Evolutionary conservation across 2,113 vertebrate genomes (phyloP).

Genomic region (Ptilonorhynchus violaceus): DNA sequence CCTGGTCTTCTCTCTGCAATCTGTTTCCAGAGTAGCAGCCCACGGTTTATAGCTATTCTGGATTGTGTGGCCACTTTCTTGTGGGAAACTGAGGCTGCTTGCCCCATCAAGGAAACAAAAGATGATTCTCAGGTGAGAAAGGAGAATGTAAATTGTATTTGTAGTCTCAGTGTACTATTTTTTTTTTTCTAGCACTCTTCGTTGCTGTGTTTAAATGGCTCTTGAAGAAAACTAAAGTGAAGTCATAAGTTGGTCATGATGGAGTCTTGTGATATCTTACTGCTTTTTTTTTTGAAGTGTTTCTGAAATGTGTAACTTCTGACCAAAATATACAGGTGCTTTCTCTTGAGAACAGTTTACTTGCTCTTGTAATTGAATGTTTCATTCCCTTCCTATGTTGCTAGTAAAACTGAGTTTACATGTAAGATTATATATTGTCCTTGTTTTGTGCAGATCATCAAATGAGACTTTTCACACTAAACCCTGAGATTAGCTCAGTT

Average conservation of each 20-base stretch:
- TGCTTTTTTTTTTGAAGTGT: neutral
- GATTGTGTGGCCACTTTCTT: constrained; percentile 87
- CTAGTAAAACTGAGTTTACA: neutral
- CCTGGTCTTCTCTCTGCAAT: neutral
- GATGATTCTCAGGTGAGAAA: constrained; percentile 76
- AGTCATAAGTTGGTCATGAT: neutral
- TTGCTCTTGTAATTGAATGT: neutral
- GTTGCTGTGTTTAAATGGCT: neutral
- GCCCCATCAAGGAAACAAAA: constrained; percentile 78
- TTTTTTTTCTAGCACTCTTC: neutral
- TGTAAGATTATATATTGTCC: neutral
- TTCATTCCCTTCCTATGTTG: neutral
- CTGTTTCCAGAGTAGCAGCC: constrained; percentile 78
- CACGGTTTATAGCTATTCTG: constrained; percentile 79
- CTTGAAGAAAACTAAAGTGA: neutral
- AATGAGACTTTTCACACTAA: neutral
- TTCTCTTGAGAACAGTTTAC: neutral
- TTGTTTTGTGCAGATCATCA: neutral
- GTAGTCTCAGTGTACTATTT: accelerated
- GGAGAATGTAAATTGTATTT: neutral
- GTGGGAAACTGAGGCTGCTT: constrained; percentile 93
- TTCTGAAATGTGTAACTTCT: neutral
- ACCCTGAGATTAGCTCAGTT: neutral
- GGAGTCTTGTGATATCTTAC: neutral
- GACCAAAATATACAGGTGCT: neutral